Conservation (phyloP, 2,888 invertebrate genomes). For the Myopa tessellatipennis region DNA sequence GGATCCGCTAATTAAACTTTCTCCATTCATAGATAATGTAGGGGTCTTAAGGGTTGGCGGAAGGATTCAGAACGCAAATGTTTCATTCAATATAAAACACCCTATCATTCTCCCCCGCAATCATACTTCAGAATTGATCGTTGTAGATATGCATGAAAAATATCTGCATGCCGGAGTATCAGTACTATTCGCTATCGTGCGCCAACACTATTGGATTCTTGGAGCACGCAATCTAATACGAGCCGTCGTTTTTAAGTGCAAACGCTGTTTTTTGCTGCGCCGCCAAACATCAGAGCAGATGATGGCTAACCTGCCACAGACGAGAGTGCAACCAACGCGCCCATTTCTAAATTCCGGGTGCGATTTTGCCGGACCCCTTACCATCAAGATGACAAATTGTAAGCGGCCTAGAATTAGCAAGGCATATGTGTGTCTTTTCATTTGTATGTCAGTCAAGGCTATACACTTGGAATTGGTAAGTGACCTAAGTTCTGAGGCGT, state of each 20-base stretch:
- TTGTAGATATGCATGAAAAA: constrained; percentile 31
- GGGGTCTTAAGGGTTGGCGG: constrained; percentile 38
- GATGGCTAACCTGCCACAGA: constrained; percentile 34
- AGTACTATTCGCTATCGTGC: constrained; percentile 44
- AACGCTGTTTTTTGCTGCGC: constrained; percentile 35
- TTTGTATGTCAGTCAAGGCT: constrained; percentile 33
- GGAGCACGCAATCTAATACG: constrained; percentile 43
- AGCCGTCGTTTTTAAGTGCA: constrained; percentile 25
- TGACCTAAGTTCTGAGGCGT: constrained; percentile 24
- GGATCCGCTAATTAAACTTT: constrained; percentile 30
- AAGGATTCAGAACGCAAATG: constrained; percentile 34
- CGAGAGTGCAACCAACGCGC: constrained; percentile 32
- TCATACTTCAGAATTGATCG: constrained; percentile 32
- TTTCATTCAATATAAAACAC: constrained; percentile 23
- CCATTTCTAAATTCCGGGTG: constrained; percentile 31
- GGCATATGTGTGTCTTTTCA: constrained; percentile 21
- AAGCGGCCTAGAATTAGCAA: constrained; percentile 12
- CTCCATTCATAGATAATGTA: constrained; percentile 37
- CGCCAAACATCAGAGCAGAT: constrained; percentile 21
- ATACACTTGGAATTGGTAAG: constrained; percentile 38
- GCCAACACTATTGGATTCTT: constrained; percentile 45
- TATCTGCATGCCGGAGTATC: constrained; percentile 42
- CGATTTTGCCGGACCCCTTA: constrained; percentile 7
- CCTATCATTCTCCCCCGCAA: constrained; percentile 43
- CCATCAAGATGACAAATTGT: constrained; percentile 13